Base-by-base conservation (phyloP, 37 sponge, comb jelly and placozoan genomes). In the Agelas oroides region DNA sequence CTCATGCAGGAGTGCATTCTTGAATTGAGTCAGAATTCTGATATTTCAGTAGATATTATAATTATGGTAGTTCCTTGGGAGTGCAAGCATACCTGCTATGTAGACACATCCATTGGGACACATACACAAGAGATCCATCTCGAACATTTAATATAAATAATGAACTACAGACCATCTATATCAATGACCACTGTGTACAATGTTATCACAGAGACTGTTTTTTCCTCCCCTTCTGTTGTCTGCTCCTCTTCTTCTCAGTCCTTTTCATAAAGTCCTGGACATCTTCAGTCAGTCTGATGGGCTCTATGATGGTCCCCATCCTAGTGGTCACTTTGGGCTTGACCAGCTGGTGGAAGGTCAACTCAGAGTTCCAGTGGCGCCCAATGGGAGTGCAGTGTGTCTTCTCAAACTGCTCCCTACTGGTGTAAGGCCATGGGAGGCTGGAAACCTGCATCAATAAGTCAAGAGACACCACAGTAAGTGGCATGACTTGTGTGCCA, bases 301-400 rank as follows among this genome's bases (percentile, higher is more conserved):
- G 93, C n/a, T 77, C 74, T 27, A 92, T 89, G 14, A 83, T 31
- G 19, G 37, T 65, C 11, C 93, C 93, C 63, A 78, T 37, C 20
- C 14, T 23, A 14, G 76, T 72, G 71, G 31, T 5, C 35, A 90
- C 87, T 31, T 62, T 23, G 3, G 96, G 96, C 70, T 81, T 89
- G 65, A 91, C 89, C 68, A 89, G 17, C 27, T 91, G 72, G 19
- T 82, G 74, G 81, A 89, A 91, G 25, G 87, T 71, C 19, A 53
- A 54, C 52, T 92, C 93, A 25, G 93, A 82, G 84, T 97, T 95
- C 97, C 97, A 97, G 31, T 95, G 91, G 3, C 86, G 80, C 8
- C 97, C 97, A 63, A 95, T 68, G 23, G 97, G 97, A 25, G 73
- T 69, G 62, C 87, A 56, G 63, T 87, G 77, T 2, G 84, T 78